phyloP scores from a whole-genome alignment of 2,113 vertebrate species.

The Phylloscopus trochilus region DNA sequence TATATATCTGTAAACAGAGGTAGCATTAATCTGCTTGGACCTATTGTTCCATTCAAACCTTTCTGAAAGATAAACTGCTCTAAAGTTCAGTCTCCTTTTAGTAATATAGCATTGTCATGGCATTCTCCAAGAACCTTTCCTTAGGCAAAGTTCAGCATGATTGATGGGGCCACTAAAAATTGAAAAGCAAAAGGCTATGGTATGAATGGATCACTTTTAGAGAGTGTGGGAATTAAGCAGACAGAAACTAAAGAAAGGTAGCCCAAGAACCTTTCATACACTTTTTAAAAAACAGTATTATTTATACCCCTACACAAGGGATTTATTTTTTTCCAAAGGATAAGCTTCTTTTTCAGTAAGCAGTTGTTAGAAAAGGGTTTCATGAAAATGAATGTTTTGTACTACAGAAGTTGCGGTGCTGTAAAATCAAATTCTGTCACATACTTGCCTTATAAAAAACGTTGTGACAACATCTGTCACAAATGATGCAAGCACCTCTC shows the following conservation, averaged over 20 bases:
- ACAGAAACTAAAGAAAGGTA: neutral
- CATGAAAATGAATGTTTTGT: conserved; percentile 13
- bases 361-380: neutral
- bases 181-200: conserved; percentile 23
- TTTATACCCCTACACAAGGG: neutral
- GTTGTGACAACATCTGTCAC: conserved; percentile 47
- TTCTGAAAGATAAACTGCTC: conserved; percentile 55
- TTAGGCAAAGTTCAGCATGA: conserved; percentile 39
- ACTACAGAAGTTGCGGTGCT: neutral
- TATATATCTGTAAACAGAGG: neutral
- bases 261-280: neutral
- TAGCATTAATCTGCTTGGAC: conserved; percentile 31
- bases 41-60: conserved; percentile 21
- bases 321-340: neutral
- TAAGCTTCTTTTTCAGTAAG: neutral
- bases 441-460: neutral
- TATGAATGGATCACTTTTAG: conserved; percentile 3
- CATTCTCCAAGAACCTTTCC: conserved; percentile 28
- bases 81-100: conserved; percentile 31
- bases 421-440: conserved; percentile 26
- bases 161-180: conserved; percentile 36
- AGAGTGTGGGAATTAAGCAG: conserved; percentile 29
- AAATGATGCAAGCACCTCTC: neutral
- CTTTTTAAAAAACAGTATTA: neutral
- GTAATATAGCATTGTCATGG: conserved; percentile 41